Base-by-base conservation (phyloP, 2,888 invertebrate species). In the Luffia ferchaultella region DNA sequence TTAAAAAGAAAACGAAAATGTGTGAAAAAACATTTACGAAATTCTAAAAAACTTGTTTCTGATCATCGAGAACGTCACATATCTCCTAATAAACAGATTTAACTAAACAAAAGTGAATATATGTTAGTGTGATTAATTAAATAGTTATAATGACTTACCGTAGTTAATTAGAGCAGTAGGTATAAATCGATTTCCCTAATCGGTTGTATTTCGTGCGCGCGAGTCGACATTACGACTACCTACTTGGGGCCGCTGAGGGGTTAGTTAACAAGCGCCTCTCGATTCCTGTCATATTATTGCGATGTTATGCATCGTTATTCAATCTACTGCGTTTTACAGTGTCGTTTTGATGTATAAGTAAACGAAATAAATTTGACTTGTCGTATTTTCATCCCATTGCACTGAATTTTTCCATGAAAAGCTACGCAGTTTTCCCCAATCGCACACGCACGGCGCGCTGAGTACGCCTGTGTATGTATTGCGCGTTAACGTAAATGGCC, bases 161-260 rank as follows among this genome's bases (percentile, higher is more conserved):
- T 12, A 3, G 30, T 30, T 30, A 30, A 30, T 30, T 30, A 12
- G 30, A 30, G 30, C 30, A 30, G 12, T 30, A 16, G 7, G 43
- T 49, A 54, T 45, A 51, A 53, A 57, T 64, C 59, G 68, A 72
- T 75, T 74, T 74, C 68, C 74, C 75, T 72, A 72, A 75, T 72
- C 68, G 67, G 64, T 62, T 58, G 58, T 64, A 61, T 57, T 56
- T 55, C 60, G 60, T 62, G 62, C 61, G 65, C 65, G 68, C 61
- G 61, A 64, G 60, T 64, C 65, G 67, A 67, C 68, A 30, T 44
- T 40, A 16, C 47, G 20, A 20, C 43, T 19, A 30, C 16, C 20
- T 68, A 67, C 68, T 65, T 62, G 77, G 70, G 79, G 80, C 79
- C 79, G 68, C 72, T 12, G 55, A 67, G 78, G n/a, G 80, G 78